A percentile compares a stretch with the other conserved stretches of the same genome.
Evolutionary conservation across 2,888 invertebrate species (phyloP).

Genomic region (Hybos culiciformis): DNA sequence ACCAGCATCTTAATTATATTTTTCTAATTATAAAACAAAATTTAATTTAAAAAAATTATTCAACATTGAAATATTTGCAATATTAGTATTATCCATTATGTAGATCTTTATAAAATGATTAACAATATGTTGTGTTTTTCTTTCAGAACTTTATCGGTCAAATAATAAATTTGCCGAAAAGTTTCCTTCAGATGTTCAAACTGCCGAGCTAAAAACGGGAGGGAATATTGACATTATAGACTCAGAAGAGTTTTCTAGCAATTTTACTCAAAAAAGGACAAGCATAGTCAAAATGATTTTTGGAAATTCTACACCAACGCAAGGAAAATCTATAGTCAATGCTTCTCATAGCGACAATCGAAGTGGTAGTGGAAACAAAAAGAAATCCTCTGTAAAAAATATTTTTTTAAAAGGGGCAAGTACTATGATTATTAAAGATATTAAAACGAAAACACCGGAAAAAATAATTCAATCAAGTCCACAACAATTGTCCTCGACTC

Average conservation of each 20-base stretch:
- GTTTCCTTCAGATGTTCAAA: constrained; percentile 61
- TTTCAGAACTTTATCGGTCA: constrained; percentile 44
- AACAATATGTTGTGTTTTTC: too few species aligned
- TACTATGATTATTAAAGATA: neutral
- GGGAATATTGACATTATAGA: constrained; percentile 58
- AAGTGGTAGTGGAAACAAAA: too few species aligned
- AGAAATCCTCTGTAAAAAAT: neutral
- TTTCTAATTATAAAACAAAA: too few species aligned
- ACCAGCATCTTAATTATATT: too few species aligned
- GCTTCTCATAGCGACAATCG: too few species aligned
- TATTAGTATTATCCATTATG: too few species aligned
- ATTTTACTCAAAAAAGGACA: constrained; percentile 19
- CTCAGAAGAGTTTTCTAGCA: too few species aligned
- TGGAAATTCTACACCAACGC: constrained; percentile 17
- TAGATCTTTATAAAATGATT: too few species aligned
- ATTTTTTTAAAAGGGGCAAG: neutral
- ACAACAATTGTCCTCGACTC: neutral
- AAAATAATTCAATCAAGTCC: neutral
- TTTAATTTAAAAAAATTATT: too few species aligned
- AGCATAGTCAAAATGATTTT: constrained; percentile 23
- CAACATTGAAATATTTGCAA: too few species aligned
- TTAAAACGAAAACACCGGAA: constrained; percentile 15
- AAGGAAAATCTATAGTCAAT: constrained; percentile 14
- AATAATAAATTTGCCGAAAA: constrained; percentile 34
- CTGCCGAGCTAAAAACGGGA: constrained; percentile 56